Evolutionary conservation across 2,113 vertebrate genomes (phyloP).

Genomic region (Tauraco erythrolophus): DNA sequence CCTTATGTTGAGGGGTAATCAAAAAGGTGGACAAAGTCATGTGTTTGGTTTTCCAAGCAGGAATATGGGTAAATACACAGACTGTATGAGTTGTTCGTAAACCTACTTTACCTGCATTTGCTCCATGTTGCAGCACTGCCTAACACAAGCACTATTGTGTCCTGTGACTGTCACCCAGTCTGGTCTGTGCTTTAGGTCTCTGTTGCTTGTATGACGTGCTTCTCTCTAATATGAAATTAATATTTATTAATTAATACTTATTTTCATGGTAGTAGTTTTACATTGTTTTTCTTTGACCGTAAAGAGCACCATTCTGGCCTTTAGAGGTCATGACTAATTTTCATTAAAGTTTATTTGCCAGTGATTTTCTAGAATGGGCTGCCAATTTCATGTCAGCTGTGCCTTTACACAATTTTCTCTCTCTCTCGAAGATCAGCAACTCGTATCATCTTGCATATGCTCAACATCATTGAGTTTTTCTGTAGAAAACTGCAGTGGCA

Average conservation of each 20-base stretch:
- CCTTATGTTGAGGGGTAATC: neutral
- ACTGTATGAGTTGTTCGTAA: neutral
- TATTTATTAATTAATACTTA: neutral
- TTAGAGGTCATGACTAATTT: neutral
- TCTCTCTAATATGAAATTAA: neutral
- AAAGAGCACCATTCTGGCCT: neutral
- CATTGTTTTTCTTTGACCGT: neutral
- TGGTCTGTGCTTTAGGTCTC: neutral
- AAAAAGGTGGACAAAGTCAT: neutral
- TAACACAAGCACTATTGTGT: neutral
- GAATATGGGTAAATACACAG: accelerated
- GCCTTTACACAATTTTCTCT: neutral
- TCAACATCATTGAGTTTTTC: neutral
- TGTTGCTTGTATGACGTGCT: neutral
- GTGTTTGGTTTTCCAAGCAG: neutral
- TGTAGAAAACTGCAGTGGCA: neutral
- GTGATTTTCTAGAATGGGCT: neutral
- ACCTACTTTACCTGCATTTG: neutral
- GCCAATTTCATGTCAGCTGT: neutral
- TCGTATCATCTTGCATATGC: neutral
- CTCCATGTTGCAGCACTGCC: neutral
- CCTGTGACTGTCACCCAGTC: neutral
- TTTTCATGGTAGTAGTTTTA: neutral
- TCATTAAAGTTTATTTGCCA: neutral
- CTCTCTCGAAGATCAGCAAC: neutral